Evolutionary conservation across 2,888 invertebrate genomes (phyloP).

Genomic region (Trissolcus brochymenae): DNA sequence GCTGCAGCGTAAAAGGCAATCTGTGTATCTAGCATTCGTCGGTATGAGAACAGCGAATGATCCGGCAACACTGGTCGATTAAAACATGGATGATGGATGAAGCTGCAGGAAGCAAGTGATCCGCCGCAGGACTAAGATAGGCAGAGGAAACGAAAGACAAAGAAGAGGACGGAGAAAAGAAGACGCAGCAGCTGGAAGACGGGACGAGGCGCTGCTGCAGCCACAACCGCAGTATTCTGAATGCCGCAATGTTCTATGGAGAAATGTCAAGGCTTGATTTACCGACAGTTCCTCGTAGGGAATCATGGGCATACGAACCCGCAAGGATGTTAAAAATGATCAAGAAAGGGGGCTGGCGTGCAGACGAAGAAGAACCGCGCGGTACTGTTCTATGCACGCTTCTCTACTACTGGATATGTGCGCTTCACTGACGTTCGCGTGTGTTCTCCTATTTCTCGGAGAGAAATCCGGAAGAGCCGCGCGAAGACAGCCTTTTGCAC

Average conservation of each 20-base stretch:
- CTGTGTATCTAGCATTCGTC: conserved; percentile 22
- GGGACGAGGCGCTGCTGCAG: conserved; percentile 43
- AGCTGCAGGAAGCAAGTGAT: conserved; percentile 57
- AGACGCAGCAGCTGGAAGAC: conserved; percentile 27
- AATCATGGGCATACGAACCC: conserved; percentile 52
- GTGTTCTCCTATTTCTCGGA: conserved; percentile 48
- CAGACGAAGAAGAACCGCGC: conserved; percentile 49
- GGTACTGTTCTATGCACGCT: conserved; percentile 53
- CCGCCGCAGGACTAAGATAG: conserved; percentile 49
- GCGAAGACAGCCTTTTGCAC: conserved; percentile 18
- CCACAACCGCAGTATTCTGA: conserved; percentile 53
- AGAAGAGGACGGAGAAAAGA: conserved; percentile 42
- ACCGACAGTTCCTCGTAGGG: conserved; percentile 58
- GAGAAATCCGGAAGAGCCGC: conserved; percentile 53
- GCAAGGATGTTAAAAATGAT: conserved; percentile 37
- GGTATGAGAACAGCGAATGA: conserved; percentile 23
- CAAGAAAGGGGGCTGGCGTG: conserved; percentile 41
- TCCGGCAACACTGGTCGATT: conserved; percentile 58
- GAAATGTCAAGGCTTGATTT: conserved; percentile 60
- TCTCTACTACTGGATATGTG: conserved; percentile 41
- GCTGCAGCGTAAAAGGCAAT: conserved; percentile 15
- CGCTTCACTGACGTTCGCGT: conserved; percentile 35
- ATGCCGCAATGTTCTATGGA: conserved; percentile 56
- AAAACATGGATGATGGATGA: conserved; percentile 57
- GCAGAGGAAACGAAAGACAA: conserved; percentile 51